Percentiles rank a stretch among this genome's conserved stretches.
phyloP scores from a whole-genome alignment of 2,888 invertebrate species.

The Trissolcus brochymenae region DNA sequence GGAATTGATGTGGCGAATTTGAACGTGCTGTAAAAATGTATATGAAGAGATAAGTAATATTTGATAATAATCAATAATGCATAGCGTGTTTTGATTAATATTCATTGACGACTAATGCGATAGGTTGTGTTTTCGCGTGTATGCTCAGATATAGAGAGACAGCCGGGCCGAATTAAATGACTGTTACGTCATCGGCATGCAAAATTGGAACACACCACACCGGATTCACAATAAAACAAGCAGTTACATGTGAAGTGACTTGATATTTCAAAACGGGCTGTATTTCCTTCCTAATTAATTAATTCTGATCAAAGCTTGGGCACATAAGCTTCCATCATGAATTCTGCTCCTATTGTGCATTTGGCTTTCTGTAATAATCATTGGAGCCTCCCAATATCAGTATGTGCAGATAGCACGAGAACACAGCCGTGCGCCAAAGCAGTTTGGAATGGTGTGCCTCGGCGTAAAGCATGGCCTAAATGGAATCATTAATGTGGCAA shows the following conservation, averaged over 20 bases:
- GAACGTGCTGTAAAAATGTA: constrained; percentile 15
- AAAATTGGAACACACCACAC: constrained; percentile 21
- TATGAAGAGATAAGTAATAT: constrained; percentile 34
- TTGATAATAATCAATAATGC: constrained; percentile 43
- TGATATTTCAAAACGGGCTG: constrained; percentile 35
- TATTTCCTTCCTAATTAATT: constrained; percentile 56
- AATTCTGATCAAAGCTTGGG: constrained; percentile 53
- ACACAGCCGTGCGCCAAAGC: constrained; percentile 48
- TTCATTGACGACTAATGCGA: constrained; percentile 37
- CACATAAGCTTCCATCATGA: constrained; percentile 53
- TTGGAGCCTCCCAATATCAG: constrained; percentile 58
- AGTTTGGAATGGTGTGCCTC: constrained; percentile 48
- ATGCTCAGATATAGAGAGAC: constrained; percentile 15
- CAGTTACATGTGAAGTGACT: constrained; percentile 46
- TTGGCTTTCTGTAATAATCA: constrained; percentile 59
- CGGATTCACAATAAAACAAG: constrained; percentile 43
- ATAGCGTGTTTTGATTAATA: constrained; percentile 43
- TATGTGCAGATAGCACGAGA: constrained; percentile 55
- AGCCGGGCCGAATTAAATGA: constrained; percentile 42
- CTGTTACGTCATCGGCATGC: constrained; percentile 42
- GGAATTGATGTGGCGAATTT: constrained; percentile 22
- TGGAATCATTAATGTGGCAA: constrained; percentile 58
- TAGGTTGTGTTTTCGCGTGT: constrained; percentile 23
- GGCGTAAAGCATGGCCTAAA: constrained; percentile 54
- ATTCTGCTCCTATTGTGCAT: constrained; percentile 57